Base-by-base conservation (phyloP, 1,140 invertebrate genomes). In the Phymastichus coffea region DNA sequence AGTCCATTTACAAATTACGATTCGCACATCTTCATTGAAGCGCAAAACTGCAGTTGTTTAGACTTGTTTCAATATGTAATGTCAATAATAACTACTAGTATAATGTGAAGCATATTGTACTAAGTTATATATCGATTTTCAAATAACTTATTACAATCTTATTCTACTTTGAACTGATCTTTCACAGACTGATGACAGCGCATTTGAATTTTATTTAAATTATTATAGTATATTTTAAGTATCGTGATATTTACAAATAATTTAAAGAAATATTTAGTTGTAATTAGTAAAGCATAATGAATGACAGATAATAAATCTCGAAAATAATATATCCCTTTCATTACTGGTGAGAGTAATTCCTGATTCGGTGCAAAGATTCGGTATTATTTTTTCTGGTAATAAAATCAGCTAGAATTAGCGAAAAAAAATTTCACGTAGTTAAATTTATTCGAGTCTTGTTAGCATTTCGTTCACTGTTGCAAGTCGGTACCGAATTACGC, bases 241-340 rank as follows among this genome's bases (percentile, higher is more conserved):
- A 22, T 19, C n/a, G n/a, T n/a, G 9, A 19, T 30, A 17, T 19
- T 30, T 2, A 43, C 2, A 56, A 37, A 43, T n/a, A n/a, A n/a
- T n/a, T n/a, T n/a, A n/a, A n/a, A n/a, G n/a, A n/a, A n/a, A n/a
- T n/a, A n/a, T n/a, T n/a, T n/a, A n/a, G n/a, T n/a, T n/a, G n/a
- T n/a, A n/a, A n/a, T n/a, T n/a, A n/a, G n/a, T n/a, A 19, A 40
- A 57, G 43, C 41, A 57, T 57, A 17, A 20, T 25, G 52, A 59
- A 53, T 53, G 12, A 38, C 57, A 59, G 57, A 59, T 53, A 47
- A 46, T 25, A 43, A 53, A 23, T 58, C 47, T 58, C 43, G 33
- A 41, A 9, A 7, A 25, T 22, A 28, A 33, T n/a, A n/a, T n/a
- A n/a, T n/a, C n/a, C n/a, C n/a, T n/a, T 30, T 14, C 17, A 3